Percentiles rank a stretch among this genome's conserved stretches.
Conservation (phyloP, 1,140 invertebrate species). For the Drosophila pseudoobscura region DNA sequence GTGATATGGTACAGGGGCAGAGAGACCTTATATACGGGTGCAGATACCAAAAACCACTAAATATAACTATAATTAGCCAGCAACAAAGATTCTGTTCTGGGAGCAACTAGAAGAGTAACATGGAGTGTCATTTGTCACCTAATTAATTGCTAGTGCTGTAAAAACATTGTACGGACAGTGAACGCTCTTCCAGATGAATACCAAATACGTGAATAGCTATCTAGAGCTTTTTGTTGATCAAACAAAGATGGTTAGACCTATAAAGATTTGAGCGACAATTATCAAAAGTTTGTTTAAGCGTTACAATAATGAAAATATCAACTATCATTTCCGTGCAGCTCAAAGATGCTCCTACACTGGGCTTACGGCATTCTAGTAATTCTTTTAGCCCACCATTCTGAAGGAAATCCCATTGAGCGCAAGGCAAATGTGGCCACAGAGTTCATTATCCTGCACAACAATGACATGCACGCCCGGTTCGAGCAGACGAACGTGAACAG, state of each 20-base stretch:
- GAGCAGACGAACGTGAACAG: slow-evolving; percentile 89
- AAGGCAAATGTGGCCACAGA: slow-evolving; percentile 70
- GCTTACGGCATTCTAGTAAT: background rate
- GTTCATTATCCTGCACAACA: slow-evolving; percentile 92
- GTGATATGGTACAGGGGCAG: slow-evolving; percentile 4
- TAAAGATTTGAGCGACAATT: slow-evolving; percentile 19
- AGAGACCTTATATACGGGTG: too few species aligned
- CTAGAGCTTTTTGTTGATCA: too few species aligned
- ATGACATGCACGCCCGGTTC: slow-evolving; percentile 94
- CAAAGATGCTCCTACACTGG: slow-evolving; percentile 31
- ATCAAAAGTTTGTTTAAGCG: slow-evolving; percentile 2
- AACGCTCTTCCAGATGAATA: background rate
- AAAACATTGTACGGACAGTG: slow-evolving; percentile 4
- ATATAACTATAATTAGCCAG: slow-evolving; percentile 5
- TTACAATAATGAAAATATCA: background rate
- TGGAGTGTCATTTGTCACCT: slow-evolving; percentile 12
- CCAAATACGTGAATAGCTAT: too few species aligned
- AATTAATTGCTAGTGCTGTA: slow-evolving; percentile 9
- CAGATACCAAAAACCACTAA: slow-evolving; percentile 8
- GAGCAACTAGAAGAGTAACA: slow-evolving; percentile 1
- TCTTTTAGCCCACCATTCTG: background rate
- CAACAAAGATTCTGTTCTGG: slow-evolving; percentile 17
- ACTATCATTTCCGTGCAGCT: background rate
- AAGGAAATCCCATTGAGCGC: slow-evolving; percentile 31
- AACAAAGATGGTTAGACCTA: background rate